phyloP scores from a whole-genome alignment of 2,888 invertebrate genomes.

The Agrypnus murinus region DNA sequence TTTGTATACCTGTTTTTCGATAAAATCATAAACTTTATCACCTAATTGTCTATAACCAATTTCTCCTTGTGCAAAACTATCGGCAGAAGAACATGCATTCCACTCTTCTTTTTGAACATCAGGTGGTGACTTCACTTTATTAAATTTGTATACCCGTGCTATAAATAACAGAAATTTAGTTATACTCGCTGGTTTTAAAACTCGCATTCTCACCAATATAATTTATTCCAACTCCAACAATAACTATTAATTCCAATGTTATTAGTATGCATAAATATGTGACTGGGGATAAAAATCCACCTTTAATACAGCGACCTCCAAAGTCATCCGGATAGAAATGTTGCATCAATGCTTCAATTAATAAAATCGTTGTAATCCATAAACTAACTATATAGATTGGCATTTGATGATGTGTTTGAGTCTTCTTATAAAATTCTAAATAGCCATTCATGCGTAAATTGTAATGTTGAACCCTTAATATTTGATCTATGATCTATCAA shows the following conservation, averaged over 20 bases:
- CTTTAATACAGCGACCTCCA: conserved; percentile 72
- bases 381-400: conserved; percentile 78
- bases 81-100: conserved; percentile 72
- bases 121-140: conserved; percentile 75
- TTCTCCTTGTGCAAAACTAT: conserved; percentile 72
- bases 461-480: conserved; percentile 76
- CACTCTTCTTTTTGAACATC: conserved; percentile 79
- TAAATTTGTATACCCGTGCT: conserved; percentile 78
- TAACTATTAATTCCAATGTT: conserved; percentile 72
- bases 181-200: neutral
- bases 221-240: conserved; percentile 71
- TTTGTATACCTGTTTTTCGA: conserved; percentile 76
- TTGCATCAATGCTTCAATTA: conserved; percentile 75
- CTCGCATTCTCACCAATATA: conserved; percentile 73
- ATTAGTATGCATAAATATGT: conserved; percentile 76
- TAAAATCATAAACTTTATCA: conserved; percentile 75
- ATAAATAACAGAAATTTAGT: conserved; percentile 53
- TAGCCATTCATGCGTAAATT: conserved; percentile 78
- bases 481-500: conserved; percentile 75
- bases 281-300: conserved; percentile 73
- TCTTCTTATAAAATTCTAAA: conserved; percentile 80
- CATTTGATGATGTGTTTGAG: conserved; percentile 75
- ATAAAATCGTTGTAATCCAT: conserved; percentile 76
- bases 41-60: conserved; percentile 72
- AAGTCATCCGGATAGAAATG: conserved; percentile 75